Percentiles rank a stretch among this genome's conserved stretches.
phyloP scores from a whole-genome alignment of 2,888 invertebrate genomes.

The Orthosia gothica region DNA sequence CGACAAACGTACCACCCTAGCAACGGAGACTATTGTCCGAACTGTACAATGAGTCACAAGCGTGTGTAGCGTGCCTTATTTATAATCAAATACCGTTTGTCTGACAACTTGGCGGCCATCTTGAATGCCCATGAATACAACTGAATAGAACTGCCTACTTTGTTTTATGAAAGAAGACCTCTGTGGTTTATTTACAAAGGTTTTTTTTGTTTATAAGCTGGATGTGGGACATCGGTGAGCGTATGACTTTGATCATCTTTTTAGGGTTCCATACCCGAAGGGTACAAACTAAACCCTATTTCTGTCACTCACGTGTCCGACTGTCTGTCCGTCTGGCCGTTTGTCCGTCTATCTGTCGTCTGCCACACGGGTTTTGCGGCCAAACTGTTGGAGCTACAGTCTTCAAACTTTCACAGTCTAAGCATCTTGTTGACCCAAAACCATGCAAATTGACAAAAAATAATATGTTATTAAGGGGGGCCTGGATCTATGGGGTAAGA shows the following conservation, averaged over 20 bases:
- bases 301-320: no score
- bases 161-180: constrained; percentile 28
- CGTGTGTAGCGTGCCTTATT: constrained; percentile 63
- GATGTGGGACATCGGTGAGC: not conserved
- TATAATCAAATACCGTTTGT: constrained; percentile 69
- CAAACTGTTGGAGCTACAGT: no score
- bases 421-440: no score
- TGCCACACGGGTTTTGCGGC: no score
- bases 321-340: no score
- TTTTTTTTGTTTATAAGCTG: not conserved
- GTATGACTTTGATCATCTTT: not conserved
- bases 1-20: constrained; percentile 48
- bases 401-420: no score
- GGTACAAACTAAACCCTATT: no score
- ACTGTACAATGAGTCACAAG: constrained; percentile 63
- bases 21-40: constrained; percentile 60
- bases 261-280: not conserved
- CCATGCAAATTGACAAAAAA: no score
- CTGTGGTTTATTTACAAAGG: constrained; percentile 23
- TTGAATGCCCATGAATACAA: constrained; percentile 52
- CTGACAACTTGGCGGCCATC: constrained; percentile 53
- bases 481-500: no score
- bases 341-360: no score
- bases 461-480: no score
- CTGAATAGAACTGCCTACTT: constrained; percentile 45